These are phyloP conservation scores for Incurvaria masculella DNA, from an alignment of 2,888 invertebrate species.

Conservation along the genomic window DNA sequence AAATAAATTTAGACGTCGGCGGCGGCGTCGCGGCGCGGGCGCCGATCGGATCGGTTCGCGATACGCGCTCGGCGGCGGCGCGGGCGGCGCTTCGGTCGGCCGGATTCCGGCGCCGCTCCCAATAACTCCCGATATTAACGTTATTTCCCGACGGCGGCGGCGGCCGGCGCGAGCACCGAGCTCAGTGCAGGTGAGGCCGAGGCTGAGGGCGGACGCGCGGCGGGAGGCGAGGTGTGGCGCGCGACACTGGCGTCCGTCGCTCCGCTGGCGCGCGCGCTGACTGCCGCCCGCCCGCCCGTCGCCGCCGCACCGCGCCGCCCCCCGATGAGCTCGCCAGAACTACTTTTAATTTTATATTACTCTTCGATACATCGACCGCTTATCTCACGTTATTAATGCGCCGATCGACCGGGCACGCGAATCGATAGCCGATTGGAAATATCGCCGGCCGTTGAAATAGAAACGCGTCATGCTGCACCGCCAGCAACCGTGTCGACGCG, in stretches of 20 bases:
- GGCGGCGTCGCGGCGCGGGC: not conserved
- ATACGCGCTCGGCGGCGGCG: not conserved
- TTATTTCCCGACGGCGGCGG: not conserved
- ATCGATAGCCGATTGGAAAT: not conserved
- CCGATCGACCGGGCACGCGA: not conserved
- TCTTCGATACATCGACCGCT: not conserved
- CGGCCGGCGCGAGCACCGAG: too few relatives aligned
- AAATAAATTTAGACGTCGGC: not conserved
- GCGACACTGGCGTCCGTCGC: not conserved
- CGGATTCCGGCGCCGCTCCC: not conserved
- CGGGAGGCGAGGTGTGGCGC: not conserved
- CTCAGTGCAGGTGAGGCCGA: not conserved
- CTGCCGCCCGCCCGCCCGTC: conserved; percentile 21
- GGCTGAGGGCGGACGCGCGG: not conserved
- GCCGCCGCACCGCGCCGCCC: conserved; percentile 17
- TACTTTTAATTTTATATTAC: not conserved
- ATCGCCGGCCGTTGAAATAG: not conserved
- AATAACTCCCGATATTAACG: not conserved
- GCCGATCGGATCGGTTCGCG: not conserved
- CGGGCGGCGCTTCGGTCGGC: not conserved
- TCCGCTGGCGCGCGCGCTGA: not conserved
- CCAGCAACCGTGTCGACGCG: too few relatives aligned
- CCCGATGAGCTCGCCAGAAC: conserved; percentile 21
- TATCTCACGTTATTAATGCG: not conserved
- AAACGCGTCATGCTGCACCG: not conserved